Evolutionary conservation across 2,888 invertebrate species (phyloP), one percentile per base, ranked within the genome.

Genomic region (Harmothoe impar): DNA sequence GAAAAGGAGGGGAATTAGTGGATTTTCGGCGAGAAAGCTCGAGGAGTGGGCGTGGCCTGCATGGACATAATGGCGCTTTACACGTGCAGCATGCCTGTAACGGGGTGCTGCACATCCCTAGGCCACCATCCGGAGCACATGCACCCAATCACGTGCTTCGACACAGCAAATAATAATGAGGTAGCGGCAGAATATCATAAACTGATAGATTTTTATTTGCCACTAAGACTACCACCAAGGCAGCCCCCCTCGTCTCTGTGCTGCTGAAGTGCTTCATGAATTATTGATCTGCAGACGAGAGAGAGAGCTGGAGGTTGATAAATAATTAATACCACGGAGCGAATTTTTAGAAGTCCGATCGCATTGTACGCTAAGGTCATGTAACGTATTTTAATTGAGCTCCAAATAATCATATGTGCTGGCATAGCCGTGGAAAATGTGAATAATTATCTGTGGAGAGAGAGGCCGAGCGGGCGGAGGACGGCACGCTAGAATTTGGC

Each of bases 141-240:
- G 89, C 89, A 89, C 68, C 89, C 54, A 35, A 81, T 90, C 90
- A 90, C 90, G 90, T 90, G 90, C 81, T 78, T 51, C 33, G 77
- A 29, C 54, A 77, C 81, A 84, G 90, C 81, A 33, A 43, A 54
- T 72, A 90, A 90, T 90, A 90, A 90, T 90, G 84, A 90, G 90
- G 90, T 52, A 78, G 89, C 77, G 68, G 56, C 89, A 77, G 90
- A 90, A 90, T 90, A 90, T 90, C 90, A 90, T 90, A 90, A 90
- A 90, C 90, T 90, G 90, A 90, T 90, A 90, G 90, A 90, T 90
- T 90, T 86, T 90, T 90, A 90, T 90, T 90, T 90, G 90, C 81
- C 90, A 78, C n/a, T 90, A 51, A 43, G 43, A 43, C 43, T 43
- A 43, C 43, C 43, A 43, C 43, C 90, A 52, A 56, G 81, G 90